Evolutionary conservation across 2,888 invertebrate genomes (phyloP).

Genomic region (Ectropis crepuscularia): DNA sequence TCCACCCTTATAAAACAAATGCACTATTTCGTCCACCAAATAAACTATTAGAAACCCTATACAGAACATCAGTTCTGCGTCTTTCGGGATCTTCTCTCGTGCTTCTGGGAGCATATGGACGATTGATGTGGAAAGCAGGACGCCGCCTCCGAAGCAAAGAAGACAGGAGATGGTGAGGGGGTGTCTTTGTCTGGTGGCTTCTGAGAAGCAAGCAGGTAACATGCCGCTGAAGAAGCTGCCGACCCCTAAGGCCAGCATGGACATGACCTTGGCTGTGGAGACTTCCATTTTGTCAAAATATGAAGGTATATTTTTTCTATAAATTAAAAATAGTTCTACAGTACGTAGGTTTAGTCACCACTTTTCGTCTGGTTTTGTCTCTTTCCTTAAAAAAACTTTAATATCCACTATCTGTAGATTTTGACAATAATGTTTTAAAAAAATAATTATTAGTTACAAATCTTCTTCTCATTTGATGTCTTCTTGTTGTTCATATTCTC

Average conservation of each 20-base stretch:
- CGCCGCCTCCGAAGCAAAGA: slow-evolving; percentile 92
- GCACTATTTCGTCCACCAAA: slow-evolving; percentile 89
- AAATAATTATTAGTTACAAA: no score
- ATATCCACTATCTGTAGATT: slow-evolving; percentile 1
- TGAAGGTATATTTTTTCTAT: not conserved
- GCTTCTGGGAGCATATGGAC: slow-evolving; percentile 94
- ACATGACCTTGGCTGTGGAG: slow-evolving; percentile 86
- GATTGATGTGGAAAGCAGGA: slow-evolving; percentile 90
- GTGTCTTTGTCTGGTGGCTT: slow-evolving; percentile 82
- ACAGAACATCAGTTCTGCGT: slow-evolving; percentile 87
- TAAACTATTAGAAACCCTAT: slow-evolving; percentile 90
- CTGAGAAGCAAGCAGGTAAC: slow-evolving; percentile 87
- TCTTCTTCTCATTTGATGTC: not conserved
- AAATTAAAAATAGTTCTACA: slow-evolving; percentile 1
- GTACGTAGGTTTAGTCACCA: not conserved
- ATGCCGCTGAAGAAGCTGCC: slow-evolving; percentile 89
- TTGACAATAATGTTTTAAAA: not conserved
- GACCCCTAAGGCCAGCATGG: slow-evolving; percentile 87
- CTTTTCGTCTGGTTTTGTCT: no score
- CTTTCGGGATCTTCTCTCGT: slow-evolving; percentile 82
- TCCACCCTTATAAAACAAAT: slow-evolving; percentile 84
- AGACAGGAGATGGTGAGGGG: slow-evolving; percentile 88
- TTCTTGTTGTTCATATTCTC: not conserved
- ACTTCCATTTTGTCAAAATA: slow-evolving; percentile 67
- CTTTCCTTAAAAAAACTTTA: no score